These are phyloP conservation scores for Chrysopa pallens DNA, from an alignment of 1,140 invertebrate genomes.

Conservation along the genomic window DNA sequence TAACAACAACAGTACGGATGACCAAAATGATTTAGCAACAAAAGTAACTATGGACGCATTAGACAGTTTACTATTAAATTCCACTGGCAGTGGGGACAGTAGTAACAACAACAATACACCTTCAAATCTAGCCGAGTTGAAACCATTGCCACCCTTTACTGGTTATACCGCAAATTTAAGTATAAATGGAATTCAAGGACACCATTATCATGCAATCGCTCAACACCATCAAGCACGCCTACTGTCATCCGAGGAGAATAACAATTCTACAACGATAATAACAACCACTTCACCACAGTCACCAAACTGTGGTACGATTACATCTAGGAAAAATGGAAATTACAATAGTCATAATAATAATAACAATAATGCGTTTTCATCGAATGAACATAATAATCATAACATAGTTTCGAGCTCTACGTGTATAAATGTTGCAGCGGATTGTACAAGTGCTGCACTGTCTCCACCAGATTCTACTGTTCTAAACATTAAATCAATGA, in stretches of 20 bases:
- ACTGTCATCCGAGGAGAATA: conserved; percentile 32
- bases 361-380: conserved; percentile 22
- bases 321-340: conserved; percentile 13
- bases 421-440: conserved; percentile 20
- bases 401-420: conserved; percentile 46
- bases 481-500: conserved; percentile 20
- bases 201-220: conserved; percentile 69
- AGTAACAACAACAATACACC: too few relatives aligned
- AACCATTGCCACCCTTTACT: conserved; percentile 71
- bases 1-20: conserved; percentile 23
- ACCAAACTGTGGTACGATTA: conserved; percentile 37
- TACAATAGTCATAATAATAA: conserved; percentile 7
- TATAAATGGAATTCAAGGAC: conserved; percentile 70
- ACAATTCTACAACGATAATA: conserved; percentile 21
- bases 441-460: conserved; percentile 9
- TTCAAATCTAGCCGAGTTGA: conserved; percentile 49
- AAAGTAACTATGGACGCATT: conserved; percentile 38
- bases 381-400: conserved; percentile 31
- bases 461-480: conserved; percentile 28
- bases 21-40: conserved; percentile 23
- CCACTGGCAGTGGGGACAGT: conserved; percentile 31
- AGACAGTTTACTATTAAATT: conserved; percentile 41
- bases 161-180: conserved; percentile 65
- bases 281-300: too few relatives aligned
- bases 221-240: conserved; percentile 29